Evolutionary conservation across 2,797 vertebrate species (phyloP), one percentile per base, ranked within the genome.

Genomic region (Lithobates sylvaticus): DNA sequence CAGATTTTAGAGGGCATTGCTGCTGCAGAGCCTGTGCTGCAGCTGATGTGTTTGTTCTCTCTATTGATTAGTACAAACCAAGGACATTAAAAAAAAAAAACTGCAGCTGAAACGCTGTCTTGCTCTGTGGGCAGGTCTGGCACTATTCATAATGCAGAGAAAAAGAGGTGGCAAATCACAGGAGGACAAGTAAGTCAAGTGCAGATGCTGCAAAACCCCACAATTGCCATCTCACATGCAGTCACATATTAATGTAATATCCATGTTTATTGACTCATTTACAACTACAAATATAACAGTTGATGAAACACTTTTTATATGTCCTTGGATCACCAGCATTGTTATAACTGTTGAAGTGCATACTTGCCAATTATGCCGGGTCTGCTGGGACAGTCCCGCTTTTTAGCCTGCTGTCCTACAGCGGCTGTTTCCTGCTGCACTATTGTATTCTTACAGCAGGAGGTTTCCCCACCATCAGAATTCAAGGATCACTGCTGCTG

Each of bases 11-110:
- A 83, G 47, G 23, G 36, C 77, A 71, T 68, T 76, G 8, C 71
- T 84, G 71, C 84, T 81, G 70, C 78, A 86, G 72, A 76, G 58
- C 61, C 65, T 76, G 29, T 82, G n/a, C 32, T 70, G 39, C 39
- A 80, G 47, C 39, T 79, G 79, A 61, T 87, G 36, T 75, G 83
- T 80, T 64, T 91, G 73, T 71, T 86, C 64, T 88, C 88, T 73
- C 47, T 89, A 91, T 90, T 89, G 91, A 90, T 86, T 86, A 87
- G 34, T 42, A 32, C 87, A 21, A 88, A 65, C 74, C 83, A 90
- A 91, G 64, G 86, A 78, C 69, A 84, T 78, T 82, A 88, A 83
- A 80, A 86, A 71, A 75, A 76, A 69, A 76, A 86, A 86, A 34
- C 78, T 79, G 78, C 81, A 88, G 54, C 69, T 83, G 44, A 88